Evolutionary conservation across 1,140 invertebrate species (phyloP).

Genomic region (Aleiodes sp.): DNA sequence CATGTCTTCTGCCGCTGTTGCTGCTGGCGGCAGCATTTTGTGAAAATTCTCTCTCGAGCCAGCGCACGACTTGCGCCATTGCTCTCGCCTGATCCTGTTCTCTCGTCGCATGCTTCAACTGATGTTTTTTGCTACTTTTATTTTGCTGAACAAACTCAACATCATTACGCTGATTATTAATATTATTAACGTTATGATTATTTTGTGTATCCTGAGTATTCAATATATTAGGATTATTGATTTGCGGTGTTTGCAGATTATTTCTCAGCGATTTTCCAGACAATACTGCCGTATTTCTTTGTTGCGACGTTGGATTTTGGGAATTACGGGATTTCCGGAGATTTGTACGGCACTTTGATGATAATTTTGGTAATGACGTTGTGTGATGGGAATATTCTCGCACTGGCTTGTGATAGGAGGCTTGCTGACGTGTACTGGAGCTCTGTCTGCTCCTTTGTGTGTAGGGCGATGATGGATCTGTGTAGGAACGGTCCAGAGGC

Average conservation of each 20-base stretch:
- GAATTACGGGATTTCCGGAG: constrained; percentile 44
- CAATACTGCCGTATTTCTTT: not conserved
- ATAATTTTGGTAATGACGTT: constrained; percentile 48
- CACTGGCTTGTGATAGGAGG: constrained; percentile 55
- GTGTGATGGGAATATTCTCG: constrained; percentile 50
- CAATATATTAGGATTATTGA: constrained; percentile 43
- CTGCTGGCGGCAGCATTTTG: constrained; percentile 54
- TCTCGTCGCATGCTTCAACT: constrained; percentile 73
- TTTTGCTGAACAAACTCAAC: constrained; percentile 46
- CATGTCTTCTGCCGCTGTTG: constrained; percentile 65
- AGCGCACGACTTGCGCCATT: constrained; percentile 74
- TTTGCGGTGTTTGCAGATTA: constrained; percentile 45
- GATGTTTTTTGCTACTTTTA: constrained; percentile 65
- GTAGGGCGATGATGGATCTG: constrained; percentile 47
- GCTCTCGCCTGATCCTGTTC: constrained; percentile 76
- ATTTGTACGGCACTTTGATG: constrained; percentile 47
- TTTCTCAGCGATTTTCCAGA: constrained; percentile 40
- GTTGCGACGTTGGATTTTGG: constrained; percentile 23
- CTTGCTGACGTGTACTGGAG: constrained; percentile 32
- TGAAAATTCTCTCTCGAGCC: constrained; percentile 69
- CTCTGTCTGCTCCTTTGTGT: constrained; percentile 42
- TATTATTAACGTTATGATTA: constrained; percentile 40
- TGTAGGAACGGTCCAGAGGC: constrained; percentile 48
- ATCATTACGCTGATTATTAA: constrained; percentile 50
- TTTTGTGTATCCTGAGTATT: constrained; percentile 41